Evolutionary conservation across 2,113 vertebrate genomes (phyloP).

Genomic region (Guaruba guarouba): DNA sequence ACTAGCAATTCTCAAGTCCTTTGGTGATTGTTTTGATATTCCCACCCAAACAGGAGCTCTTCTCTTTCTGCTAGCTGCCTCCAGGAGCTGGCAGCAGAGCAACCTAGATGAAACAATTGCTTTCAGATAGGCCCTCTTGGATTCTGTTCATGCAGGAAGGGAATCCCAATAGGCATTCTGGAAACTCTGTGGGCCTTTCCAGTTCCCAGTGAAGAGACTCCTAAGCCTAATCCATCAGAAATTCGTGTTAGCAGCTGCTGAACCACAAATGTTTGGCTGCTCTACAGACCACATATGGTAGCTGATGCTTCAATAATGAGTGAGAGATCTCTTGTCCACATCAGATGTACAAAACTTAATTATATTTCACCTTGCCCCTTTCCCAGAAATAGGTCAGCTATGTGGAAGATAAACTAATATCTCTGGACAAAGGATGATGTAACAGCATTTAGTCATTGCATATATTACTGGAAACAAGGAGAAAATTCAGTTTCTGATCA

Average conservation of each 20-base stretch:
- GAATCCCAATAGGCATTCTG: not conserved
- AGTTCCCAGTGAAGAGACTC: not conserved
- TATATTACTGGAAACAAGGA: not conserved
- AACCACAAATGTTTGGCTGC: conserved; percentile 52
- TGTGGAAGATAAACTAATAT: not conserved
- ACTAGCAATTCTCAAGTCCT: not conserved
- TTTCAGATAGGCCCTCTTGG: not conserved
- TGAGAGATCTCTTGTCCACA: conserved; percentile 25
- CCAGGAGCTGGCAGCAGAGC: not conserved
- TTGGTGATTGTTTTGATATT: not conserved
- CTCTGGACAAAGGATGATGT: not conserved
- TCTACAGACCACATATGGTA: conserved; percentile 48
- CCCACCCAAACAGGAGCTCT: not conserved
- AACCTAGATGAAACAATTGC: conserved; percentile 3
- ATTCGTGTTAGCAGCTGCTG: conserved; percentile 50
- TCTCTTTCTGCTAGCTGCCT: not conserved
- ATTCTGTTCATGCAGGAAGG: not conserved
- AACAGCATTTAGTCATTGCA: not conserved
- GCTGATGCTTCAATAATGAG: conserved; percentile 20
- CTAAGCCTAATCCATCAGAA: conserved; percentile 31
- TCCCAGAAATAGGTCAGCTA: not conserved
- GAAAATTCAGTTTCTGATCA: conserved; percentile 8
- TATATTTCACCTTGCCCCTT: conserved; percentile 23
- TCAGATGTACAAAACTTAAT: conserved; percentile 12
- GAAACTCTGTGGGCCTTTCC: conserved; percentile 3